phyloP scores from a whole-genome alignment of 2,888 invertebrate species.

The Phyllotreta cruciferae region DNA sequence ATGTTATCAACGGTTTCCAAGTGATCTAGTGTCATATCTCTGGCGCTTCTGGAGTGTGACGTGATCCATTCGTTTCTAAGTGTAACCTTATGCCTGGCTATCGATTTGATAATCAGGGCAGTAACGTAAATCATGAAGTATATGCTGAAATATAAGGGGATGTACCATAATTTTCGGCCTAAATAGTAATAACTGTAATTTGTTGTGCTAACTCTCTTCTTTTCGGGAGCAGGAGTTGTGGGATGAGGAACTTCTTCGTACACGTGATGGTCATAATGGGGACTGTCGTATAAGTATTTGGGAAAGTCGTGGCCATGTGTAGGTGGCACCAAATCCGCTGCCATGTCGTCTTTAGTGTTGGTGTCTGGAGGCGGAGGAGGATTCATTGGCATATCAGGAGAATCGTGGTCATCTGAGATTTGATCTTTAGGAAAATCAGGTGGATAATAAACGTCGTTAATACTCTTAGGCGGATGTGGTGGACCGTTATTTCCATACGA shows the following conservation, averaged over 20 bases:
- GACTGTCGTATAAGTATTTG: slow-evolving; percentile 57
- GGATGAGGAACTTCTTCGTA: slow-evolving; percentile 58
- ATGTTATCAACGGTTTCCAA: slow-evolving; percentile 43
- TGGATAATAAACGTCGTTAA: slow-evolving; percentile 46
- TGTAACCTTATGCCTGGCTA: slow-evolving; percentile 75
- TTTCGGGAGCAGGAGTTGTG: slow-evolving; percentile 63
- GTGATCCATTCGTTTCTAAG: slow-evolving; percentile 64
- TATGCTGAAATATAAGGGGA: slow-evolving; percentile 78
- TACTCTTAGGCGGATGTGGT: slow-evolving; percentile 45
- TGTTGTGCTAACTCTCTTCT: slow-evolving; percentile 66
- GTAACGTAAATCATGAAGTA: slow-evolving; percentile 75
- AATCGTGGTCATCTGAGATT: slow-evolving; percentile 16
- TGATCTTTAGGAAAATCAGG: slow-evolving; percentile 42
- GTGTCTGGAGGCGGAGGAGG: background rate
- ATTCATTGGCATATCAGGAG: slow-evolving; percentile 8
- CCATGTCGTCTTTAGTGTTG: slow-evolving; percentile 37
- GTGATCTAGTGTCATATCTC: slow-evolving; percentile 39
- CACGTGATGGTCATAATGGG: slow-evolving; percentile 55
- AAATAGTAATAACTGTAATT: slow-evolving; percentile 77
- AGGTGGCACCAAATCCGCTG: slow-evolving; percentile 60
- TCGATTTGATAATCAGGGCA: slow-evolving; percentile 74
- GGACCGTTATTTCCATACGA: slow-evolving; percentile 33
- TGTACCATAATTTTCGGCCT: slow-evolving; percentile 77
- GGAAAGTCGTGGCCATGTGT: slow-evolving; percentile 49
- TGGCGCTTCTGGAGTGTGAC: slow-evolving; percentile 40